Percentiles rank a stretch among this genome's conserved stretches.
These are phyloP conservation scores for Andrena chrysosceles DNA, from an alignment of 2,888 invertebrate species.

Conservation along the genomic window DNA sequence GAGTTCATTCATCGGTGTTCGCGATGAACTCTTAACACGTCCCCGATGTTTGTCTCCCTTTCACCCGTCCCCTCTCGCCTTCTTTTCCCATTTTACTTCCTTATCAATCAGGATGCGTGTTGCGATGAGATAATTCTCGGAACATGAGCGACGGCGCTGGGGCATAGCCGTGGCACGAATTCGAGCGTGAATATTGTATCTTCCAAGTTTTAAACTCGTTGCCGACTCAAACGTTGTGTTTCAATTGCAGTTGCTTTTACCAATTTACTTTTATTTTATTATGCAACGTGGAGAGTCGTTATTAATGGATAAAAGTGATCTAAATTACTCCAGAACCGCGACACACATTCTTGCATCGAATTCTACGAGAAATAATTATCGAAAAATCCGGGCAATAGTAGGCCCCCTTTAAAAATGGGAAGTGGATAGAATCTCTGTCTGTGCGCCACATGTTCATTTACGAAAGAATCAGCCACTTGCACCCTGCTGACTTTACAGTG, in stretches of 20 bases:
- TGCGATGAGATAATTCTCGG: slow-evolving; percentile 69
- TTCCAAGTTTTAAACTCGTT: neutral
- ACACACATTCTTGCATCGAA: neutral
- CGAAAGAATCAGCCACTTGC: slow-evolving; percentile 57
- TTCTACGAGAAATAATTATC: neutral
- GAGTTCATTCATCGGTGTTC: slow-evolving; percentile 60
- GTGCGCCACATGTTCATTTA: slow-evolving; percentile 70
- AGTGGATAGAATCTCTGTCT: slow-evolving; percentile 55
- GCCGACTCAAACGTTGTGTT: neutral
- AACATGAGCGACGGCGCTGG: slow-evolving; percentile 39
- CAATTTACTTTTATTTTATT: neutral
- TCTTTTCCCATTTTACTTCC: slow-evolving; percentile 51
- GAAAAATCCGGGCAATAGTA: slow-evolving; percentile 4
- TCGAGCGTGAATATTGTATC: slow-evolving; percentile 45
- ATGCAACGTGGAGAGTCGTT: neutral
- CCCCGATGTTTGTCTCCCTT: slow-evolving; percentile 48
- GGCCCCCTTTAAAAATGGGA: slow-evolving; percentile 13
- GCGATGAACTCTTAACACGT: slow-evolving; percentile 69
- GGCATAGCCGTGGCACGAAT: slow-evolving; percentile 14
- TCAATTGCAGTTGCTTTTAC: neutral
- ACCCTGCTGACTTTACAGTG: slow-evolving; percentile 41
- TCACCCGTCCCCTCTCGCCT: slow-evolving; percentile 19
- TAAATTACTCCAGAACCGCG: neutral
- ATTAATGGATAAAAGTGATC: neutral
- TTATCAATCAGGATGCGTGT: slow-evolving; percentile 71